Evolutionary conservation across 2,113 vertebrate species (phyloP).

Genomic region (Paramormyrops kingsleyae): DNA sequence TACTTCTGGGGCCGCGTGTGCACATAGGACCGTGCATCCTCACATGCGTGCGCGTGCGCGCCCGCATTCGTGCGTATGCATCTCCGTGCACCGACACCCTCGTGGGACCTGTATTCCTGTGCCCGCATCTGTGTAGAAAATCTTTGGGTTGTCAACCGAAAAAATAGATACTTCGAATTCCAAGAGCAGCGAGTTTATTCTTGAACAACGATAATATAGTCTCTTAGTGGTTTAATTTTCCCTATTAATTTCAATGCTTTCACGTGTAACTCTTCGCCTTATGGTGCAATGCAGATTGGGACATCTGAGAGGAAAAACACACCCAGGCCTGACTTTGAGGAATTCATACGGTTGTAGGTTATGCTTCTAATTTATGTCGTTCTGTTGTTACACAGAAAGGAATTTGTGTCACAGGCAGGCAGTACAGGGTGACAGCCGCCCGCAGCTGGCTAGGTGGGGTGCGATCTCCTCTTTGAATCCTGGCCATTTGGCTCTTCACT

Average conservation of each 20-base stretch:
- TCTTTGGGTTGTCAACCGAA: background rate
- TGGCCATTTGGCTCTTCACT: background rate
- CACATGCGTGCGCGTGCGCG: background rate
- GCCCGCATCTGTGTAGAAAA: background rate
- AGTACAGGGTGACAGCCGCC: background rate
- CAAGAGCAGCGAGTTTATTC: background rate
- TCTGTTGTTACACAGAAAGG: background rate
- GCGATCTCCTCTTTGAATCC: background rate
- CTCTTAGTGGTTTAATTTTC: background rate
- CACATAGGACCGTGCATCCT: background rate
- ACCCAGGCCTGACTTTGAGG: background rate
- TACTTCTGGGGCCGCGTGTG: background rate
- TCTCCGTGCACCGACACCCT: background rate
- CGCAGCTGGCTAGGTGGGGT: background rate
- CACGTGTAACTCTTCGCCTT: background rate
- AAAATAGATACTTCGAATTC: background rate
- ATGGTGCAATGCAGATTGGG: background rate
- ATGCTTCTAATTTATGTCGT: background rate
- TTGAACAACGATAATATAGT: background rate
- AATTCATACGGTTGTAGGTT: background rate
- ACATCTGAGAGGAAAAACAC: background rate
- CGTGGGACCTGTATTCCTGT: background rate
- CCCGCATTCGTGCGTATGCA: background rate
- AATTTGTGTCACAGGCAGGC: background rate
- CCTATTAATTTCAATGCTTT: background rate